Base-by-base conservation (phyloP, 2,888 invertebrate genomes). In the Sphinx pinastri region DNA sequence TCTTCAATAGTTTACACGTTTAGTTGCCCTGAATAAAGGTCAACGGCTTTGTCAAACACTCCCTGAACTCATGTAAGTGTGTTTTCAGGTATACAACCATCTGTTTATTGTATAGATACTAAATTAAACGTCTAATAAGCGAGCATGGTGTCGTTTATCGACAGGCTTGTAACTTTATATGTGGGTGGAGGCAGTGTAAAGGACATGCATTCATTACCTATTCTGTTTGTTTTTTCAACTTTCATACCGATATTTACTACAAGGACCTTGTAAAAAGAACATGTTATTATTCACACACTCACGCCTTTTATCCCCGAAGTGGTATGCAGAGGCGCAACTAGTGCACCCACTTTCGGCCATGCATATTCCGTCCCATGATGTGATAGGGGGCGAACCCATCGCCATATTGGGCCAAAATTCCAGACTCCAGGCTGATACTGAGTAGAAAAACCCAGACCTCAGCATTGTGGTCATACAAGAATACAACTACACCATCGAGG, bases 1-100 rank as follows among this genome's bases (percentile, higher is more conserved):
- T 79, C 73, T 75, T 69, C 72, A 76, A 78, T 81, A 75, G 72
- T 76, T 75, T 75, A 72, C 78, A 52, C 38, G 82, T 83, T 80
- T 84, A 77, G 73, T 80, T 83, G 89, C 71, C 83, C 88, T 86
- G 83, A 84, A 79, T 89, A 86, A 75, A 85, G 89, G 86, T 90
- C 87, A 85, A 84, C 83, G 84, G 79, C 87, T 73, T 81, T 77
- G 76, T 75, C 72, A 67, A 76, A 71, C 70, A 74, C 72, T 70
- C 68, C 71, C 71, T 72, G 72, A 70, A 71, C 70, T 72, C 38
- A 7, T 71, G 82, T 85, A 73, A 84, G 84, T 83, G 74, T 69
- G 45, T 59, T 57, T 45, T 7, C 47, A 58, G 52, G 14, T 3
- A 67, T 14, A 38, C 38, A n/a, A 52, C 49, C 16, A 57, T 10